phyloP scores from a whole-genome alignment of 2,113 vertebrate genomes.

The Peucedramus taeniatus region DNA sequence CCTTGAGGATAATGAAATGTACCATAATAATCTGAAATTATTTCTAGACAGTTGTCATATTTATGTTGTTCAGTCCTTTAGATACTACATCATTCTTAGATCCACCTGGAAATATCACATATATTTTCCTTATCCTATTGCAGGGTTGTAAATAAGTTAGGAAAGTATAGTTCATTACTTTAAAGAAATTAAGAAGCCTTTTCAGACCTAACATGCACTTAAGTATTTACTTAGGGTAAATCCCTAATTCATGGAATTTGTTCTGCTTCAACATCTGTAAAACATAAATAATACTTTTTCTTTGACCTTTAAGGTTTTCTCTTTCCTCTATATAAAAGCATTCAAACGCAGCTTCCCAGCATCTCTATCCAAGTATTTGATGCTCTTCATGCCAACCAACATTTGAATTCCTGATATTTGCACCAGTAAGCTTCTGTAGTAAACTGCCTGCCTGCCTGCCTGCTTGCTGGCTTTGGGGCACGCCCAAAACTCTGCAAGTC shows the following conservation, averaged over 20 bases:
- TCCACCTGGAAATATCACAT: neutral
- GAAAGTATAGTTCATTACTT: neutral
- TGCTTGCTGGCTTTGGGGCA: neutral
- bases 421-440: neutral
- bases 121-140: neutral
- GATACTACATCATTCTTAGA: neutral
- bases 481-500: neutral
- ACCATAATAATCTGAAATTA: neutral
- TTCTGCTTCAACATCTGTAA: neutral
- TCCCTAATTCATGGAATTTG: neutral
- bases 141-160: neutral
- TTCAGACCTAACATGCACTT: neutral
- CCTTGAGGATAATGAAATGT: neutral
- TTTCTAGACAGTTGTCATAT: neutral
- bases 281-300: neutral
- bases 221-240: neutral
- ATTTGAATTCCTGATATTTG: neutral
- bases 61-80: neutral
- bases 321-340: neutral
- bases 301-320: neutral
- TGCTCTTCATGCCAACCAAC: neutral
- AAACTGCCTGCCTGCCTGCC: neutral
- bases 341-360: neutral
- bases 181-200: neutral
- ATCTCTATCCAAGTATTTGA: neutral